A percentile compares a stretch with the other conserved stretches of the same genome.
These are phyloP conservation scores for Callinectes sapidus DNA, from an alignment of 2,888 invertebrate genomes.

Conservation along the genomic window DNA sequence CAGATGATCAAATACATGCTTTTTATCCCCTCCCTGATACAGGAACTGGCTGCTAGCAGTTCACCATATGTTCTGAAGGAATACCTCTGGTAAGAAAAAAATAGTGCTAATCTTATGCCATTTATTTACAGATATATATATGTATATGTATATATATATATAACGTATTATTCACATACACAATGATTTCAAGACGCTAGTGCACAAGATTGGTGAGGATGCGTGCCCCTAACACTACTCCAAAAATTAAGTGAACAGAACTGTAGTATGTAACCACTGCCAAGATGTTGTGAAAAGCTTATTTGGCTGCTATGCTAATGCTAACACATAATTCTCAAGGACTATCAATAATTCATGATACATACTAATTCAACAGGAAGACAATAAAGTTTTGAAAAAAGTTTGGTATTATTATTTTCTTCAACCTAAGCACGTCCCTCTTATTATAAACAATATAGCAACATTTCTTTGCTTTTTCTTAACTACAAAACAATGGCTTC, in stretches of 20 bases:
- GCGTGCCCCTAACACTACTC: slow-evolving; percentile 58
- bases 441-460: not conserved
- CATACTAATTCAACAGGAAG: slow-evolving; percentile 56
- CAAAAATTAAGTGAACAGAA: slow-evolving; percentile 41
- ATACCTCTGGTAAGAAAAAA: not conserved
- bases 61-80: not conserved
- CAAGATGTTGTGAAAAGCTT: slow-evolving; percentile 23
- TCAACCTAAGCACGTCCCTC: slow-evolving; percentile 18
- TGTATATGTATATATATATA: slow-evolving; percentile 66
- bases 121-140: slow-evolving; percentile 67
- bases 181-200: slow-evolving; percentile 65
- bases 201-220: slow-evolving; percentile 66
- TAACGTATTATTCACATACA: slow-evolving; percentile 70
- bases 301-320: slow-evolving; percentile 43
- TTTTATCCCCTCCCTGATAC: too few species aligned
- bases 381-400: slow-evolving; percentile 31
- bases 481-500: slow-evolving; percentile 35
- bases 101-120: slow-evolving; percentile 56
- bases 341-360: slow-evolving; percentile 47
- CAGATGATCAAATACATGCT: too few species aligned
- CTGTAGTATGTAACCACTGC: slow-evolving; percentile 1
- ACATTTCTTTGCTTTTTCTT: not conserved
- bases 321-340: slow-evolving; percentile 18
- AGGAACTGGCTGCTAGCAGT: not conserved
- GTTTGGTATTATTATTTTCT: not conserved